Conservation (phyloP, 2,113 vertebrate genomes). For the Sapayoa aenigma region DNA sequence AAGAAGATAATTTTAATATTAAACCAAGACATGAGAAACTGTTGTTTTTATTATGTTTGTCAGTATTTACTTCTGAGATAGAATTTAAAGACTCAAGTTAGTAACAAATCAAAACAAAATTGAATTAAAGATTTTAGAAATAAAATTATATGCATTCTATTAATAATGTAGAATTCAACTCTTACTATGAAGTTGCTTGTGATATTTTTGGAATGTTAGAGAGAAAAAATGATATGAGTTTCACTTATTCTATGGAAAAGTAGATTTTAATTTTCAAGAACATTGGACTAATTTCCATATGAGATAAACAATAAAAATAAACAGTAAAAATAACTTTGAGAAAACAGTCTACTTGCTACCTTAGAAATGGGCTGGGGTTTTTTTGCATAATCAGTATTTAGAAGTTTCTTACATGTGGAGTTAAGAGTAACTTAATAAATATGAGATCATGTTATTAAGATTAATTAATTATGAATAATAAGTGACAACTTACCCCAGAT, state of each 20-base stretch:
- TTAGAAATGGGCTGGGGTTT: background rate
- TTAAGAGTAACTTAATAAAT: background rate
- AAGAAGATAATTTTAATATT: background rate
- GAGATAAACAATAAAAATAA: too few species aligned
- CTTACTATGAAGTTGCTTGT: background rate
- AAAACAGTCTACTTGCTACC: background rate
- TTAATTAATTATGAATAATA: background rate
- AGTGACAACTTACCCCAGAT: background rate
- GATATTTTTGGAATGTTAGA: background rate
- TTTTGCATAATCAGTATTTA: background rate
- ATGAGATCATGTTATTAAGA: background rate
- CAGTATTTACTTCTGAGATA: background rate
- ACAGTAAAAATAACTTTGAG: background rate
- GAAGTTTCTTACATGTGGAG: background rate
- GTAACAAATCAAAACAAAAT: background rate
- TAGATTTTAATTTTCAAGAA: background rate
- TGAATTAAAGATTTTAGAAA: background rate
- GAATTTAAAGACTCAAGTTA: background rate
- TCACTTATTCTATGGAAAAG: background rate
- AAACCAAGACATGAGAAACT: background rate
- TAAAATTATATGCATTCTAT: background rate
- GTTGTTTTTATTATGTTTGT: background rate
- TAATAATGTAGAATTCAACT: background rate
- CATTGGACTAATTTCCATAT: background rate
- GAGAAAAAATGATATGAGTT: background rate